Evolutionary conservation across 2,113 vertebrate genomes (phyloP), one percentile per base, ranked within the genome.

Genomic region (Melanotaenia duboulayi): DNA sequence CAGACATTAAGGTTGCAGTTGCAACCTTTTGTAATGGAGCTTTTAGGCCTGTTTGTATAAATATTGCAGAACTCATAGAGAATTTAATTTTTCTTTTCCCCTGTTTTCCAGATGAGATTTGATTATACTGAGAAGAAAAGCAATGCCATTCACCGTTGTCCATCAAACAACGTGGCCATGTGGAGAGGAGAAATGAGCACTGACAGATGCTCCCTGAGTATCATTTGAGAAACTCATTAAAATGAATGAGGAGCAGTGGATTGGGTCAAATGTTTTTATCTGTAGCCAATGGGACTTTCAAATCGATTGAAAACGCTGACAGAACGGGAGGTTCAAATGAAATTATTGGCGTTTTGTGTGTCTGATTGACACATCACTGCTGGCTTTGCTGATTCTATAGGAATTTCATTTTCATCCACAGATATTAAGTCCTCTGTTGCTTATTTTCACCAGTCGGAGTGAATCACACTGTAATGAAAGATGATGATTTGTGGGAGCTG

Each of bases 201-300:
- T 78, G 87, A 82, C 89, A 90, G 80, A 69, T 74, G 79, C 76
- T 81, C 71, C 58, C 78, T 82, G 84, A 65, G 68, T 48, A 48
- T 71, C 60, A 68, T 82, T 88, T 86, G 64, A 65, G 58, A 83
- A 88, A 83, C 82, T 85, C 81, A 90, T 93, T 91, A 88, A 91
- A 90, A 91, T 90, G 82, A 91, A 92, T 83, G 89, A 92, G 81
- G 74, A 49, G 35, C 80, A 37, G 44, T 40, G 35, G 72, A 82
- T 75, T 42, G 73, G 74, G 80, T 89, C 73, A 87, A 90, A 85
- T 83, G 74, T 89, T 80, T 92, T 89, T 88, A 90, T 89, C 77
- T 76, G 64, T 42, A 48, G 77, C 76, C 81, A 52, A 44, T 75
- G 81, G 82, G 88, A 84, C 54, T 71, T 72, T 65, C 70, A 89